Conservation (phyloP, 2,113 vertebrate genomes). For the Conger conger region DNA sequence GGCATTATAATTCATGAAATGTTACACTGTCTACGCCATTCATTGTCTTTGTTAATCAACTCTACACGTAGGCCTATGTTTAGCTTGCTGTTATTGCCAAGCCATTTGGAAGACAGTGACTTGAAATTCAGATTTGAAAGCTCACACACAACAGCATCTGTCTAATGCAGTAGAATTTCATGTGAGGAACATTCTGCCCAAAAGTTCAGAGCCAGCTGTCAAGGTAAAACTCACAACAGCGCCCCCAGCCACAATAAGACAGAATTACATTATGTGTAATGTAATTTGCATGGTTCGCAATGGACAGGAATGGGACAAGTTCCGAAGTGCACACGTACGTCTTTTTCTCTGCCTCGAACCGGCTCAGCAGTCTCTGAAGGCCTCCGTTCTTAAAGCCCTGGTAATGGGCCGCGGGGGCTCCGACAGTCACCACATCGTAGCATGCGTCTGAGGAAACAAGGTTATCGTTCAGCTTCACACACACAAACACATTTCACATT, state of each 20-base stretch:
- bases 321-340: slow-evolving; percentile 74
- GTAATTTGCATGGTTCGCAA: too few species aligned
- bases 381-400: slow-evolving; percentile 97
- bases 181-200: background rate
- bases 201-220: background rate
- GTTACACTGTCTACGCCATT: background rate
- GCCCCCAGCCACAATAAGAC: background rate
- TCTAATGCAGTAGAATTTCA: background rate
- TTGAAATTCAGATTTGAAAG: background rate
- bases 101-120: background rate
- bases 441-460: slow-evolving; percentile 75
- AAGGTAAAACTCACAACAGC: background rate
- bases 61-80: background rate
- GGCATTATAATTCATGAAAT: background rate
- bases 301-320: background rate
- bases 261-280: background rate
- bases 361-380: slow-evolving; percentile 84
- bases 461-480: slow-evolving; percentile 5
- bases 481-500: background rate
- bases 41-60: background rate
- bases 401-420: slow-evolving; percentile 92
- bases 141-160: background rate
- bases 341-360: slow-evolving; percentile 90
- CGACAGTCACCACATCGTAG: slow-evolving; percentile 93
- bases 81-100: background rate